A percentile compares a stretch with the other conserved stretches of the same genome.
phyloP scores from a whole-genome alignment of 2,797 vertebrate species.

The Potorous gilbertii region DNA sequence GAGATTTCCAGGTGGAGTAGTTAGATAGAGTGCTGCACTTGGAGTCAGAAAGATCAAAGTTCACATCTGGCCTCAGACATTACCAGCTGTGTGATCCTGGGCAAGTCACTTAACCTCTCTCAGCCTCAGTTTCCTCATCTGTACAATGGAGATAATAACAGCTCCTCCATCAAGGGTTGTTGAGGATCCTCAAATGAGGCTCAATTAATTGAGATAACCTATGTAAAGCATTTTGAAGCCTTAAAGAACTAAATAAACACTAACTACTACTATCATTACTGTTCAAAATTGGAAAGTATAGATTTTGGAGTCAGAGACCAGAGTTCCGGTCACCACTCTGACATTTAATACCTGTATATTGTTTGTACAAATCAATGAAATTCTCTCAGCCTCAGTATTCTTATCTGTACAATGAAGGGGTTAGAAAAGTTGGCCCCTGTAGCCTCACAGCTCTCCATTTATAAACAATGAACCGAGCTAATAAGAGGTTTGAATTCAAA shows the following conservation, averaged over 20 bases:
- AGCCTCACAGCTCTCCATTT: not conserved
- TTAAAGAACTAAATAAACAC: not conserved
- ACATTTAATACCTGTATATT: not conserved
- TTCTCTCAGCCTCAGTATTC: not conserved
- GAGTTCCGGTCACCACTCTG: not conserved
- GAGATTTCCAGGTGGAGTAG: not conserved
- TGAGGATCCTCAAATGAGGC: no score
- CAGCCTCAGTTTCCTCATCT: not conserved
- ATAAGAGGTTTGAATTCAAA: not conserved
- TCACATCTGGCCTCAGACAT: not conserved
- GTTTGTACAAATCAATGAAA: not conserved
- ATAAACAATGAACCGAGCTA: not conserved
- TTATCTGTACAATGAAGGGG: not conserved
- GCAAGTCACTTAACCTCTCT: not conserved
- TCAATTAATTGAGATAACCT: no score
- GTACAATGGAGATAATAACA: no score
- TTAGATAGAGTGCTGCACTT: not conserved
- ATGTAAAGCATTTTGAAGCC: no score
- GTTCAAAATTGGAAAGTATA: not conserved
- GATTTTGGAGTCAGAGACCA: not conserved
- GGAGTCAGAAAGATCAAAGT: not conserved
- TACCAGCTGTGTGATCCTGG: not conserved
- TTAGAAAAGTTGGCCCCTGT: not conserved
- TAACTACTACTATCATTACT: not conserved
- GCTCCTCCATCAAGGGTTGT: no score